A percentile compares a stretch with the other conserved stretches of the same genome.
Evolutionary conservation across 2,888 invertebrate genomes (phyloP).

Genomic region (Dynastes tityus): DNA sequence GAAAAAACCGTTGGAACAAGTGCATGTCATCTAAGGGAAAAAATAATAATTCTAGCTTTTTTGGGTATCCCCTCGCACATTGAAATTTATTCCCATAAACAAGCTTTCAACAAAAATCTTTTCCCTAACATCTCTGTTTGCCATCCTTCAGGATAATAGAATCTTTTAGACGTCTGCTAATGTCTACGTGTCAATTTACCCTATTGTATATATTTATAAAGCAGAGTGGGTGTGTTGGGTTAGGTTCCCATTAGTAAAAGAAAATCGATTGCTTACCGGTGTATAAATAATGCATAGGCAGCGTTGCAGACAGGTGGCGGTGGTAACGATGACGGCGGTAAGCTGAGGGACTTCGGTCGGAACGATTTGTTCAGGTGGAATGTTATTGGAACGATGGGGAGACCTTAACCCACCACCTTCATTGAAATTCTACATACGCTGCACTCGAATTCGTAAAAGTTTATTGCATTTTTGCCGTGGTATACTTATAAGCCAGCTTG

Average conservation of each 20-base stretch:
- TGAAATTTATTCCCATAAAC: no score
- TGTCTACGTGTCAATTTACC: conserved; percentile 21
- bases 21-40: no score
- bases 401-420: background rate
- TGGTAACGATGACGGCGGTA: conserved; percentile 6
- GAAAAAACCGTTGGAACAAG: no score
- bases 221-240: conserved; percentile 5
- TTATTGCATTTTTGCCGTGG: conserved; percentile 22
- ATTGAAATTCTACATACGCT: conserved; percentile 7
- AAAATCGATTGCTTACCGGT: conserved; percentile 40
- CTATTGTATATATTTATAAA: conserved; percentile 25
- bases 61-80: no score
- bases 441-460: conserved; percentile 10
- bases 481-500: background rate
- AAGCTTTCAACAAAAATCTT: no score
- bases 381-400: conserved; percentile 23
- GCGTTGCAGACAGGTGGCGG: conserved; percentile 36
- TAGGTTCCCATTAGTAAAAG: conserved; percentile 33
- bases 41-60: no score
- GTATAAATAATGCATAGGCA: conserved; percentile 42
- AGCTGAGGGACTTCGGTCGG: conserved; percentile 25
- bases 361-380: conserved; percentile 38
- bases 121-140: no score
- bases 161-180: background rate
- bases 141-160: no score